phyloP scores from a whole-genome alignment of 2,113 vertebrate genomes.

The Steatornis caripensis region DNA sequence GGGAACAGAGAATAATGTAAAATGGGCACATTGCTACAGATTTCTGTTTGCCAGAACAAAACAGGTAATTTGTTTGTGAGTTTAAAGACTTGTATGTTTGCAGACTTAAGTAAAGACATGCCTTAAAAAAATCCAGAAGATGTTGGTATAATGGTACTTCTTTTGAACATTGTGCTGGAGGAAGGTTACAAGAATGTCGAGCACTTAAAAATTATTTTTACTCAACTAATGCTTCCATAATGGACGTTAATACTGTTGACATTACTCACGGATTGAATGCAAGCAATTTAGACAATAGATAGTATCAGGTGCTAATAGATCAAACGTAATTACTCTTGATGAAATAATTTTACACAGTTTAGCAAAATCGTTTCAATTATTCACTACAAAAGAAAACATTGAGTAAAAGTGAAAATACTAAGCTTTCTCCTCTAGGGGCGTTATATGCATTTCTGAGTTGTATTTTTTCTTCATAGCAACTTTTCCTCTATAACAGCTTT shows the following conservation, averaged over 20 bases:
- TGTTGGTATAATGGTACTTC: neutral
- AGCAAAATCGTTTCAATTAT: slow-evolving; percentile 45
- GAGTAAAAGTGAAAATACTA: slow-evolving; percentile 47
- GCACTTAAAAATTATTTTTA: slow-evolving; percentile 39
- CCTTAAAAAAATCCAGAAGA: neutral
- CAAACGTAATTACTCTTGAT: slow-evolving; percentile 57
- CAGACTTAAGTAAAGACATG: neutral
- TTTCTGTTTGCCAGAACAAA: slow-evolving; percentile 49
- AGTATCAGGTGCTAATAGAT: slow-evolving; percentile 60
- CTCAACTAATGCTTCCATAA: slow-evolving; percentile 25
- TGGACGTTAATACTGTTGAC: slow-evolving; percentile 53
- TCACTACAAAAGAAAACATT: slow-evolving; percentile 49
- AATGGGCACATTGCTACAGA: slow-evolving; percentile 28
- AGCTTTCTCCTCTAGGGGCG: slow-evolving; percentile 64
- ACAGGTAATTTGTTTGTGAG: slow-evolving; percentile 8
- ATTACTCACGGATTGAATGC: slow-evolving; percentile 44
- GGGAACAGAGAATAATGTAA: neutral
- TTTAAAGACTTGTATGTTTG: neutral
- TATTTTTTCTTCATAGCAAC: slow-evolving; percentile 61
- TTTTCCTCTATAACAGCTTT: slow-evolving; percentile 70
- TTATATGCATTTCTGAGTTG: slow-evolving; percentile 58
- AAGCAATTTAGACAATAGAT: slow-evolving; percentile 60
- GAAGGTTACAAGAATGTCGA: slow-evolving; percentile 32
- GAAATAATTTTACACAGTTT: slow-evolving; percentile 49
- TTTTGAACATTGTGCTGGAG: neutral